A percentile compares a stretch with the other conserved stretches of the same genome.
phyloP scores from a whole-genome alignment of 1,140 invertebrate genomes.

The Drosophila ironensis region DNA sequence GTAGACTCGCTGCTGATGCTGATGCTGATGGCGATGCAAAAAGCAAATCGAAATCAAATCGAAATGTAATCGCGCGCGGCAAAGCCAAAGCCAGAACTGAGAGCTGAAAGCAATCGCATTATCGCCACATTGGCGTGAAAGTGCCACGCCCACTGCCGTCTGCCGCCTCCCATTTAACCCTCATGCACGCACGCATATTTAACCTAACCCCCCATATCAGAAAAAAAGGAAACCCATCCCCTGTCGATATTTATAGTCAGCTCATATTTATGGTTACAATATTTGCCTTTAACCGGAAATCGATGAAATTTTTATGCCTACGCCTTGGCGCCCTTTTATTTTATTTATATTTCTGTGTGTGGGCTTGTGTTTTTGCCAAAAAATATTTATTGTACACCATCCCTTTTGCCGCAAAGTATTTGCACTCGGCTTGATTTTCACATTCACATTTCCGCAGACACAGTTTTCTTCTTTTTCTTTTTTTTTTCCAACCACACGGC shows the following conservation, averaged over 20 bases:
- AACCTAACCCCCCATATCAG: background rate
- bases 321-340: conserved; percentile 58
- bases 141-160: conserved; percentile 47
- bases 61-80: conserved; percentile 76
- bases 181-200: conserved; percentile 30
- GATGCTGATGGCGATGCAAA: conserved; percentile 44
- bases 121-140: conserved; percentile 78
- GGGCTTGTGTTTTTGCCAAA: conserved; percentile 42
- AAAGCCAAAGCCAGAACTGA: conserved; percentile 73
- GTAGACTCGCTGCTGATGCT: conserved; percentile 4
- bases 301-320: conserved; percentile 78
- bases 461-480: no score
- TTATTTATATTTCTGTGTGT: conserved; percentile 51
- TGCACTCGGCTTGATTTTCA: conserved; percentile 69
- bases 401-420: conserved; percentile 38
- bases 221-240: no score
- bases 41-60: conserved; percentile 76
- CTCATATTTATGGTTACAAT: conserved; percentile 79
- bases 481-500: background rate
- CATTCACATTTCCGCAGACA: no score
- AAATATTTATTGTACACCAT: conserved; percentile 33
- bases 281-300: conserved; percentile 80
- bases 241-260: conserved; percentile 68
- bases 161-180: conserved; percentile 8
- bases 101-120: conserved; percentile 78